Conservation (phyloP, 1,140 invertebrate species). For the Atta texana region DNA sequence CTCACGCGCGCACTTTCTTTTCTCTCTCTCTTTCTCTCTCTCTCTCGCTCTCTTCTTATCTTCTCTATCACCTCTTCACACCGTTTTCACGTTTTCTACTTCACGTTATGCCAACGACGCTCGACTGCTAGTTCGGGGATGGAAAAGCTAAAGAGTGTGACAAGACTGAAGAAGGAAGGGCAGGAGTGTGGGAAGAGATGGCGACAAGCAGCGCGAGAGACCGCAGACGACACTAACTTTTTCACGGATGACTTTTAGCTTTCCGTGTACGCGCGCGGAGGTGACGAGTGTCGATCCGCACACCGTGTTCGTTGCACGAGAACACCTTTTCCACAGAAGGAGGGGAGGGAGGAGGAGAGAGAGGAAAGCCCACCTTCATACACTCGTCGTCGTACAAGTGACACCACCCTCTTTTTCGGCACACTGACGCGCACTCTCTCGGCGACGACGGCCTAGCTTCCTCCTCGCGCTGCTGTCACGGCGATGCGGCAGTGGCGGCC, state of each 20-base stretch:
- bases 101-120: constrained; percentile 59
- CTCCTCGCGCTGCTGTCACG: constrained; percentile 38
- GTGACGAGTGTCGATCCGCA: constrained; percentile 10
- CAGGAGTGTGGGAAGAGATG: constrained; percentile 17
- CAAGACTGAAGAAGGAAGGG: neutral
- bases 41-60: neutral
- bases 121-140: constrained; percentile 39
- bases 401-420: constrained; percentile 51
- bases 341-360: neutral
- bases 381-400: constrained; percentile 8
- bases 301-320: neutral
- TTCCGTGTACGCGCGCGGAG: neutral
- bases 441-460: constrained; percentile 49
- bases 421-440: constrained; percentile 51
- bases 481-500: constrained; percentile 24
- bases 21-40: neutral
- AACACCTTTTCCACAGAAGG: neutral
- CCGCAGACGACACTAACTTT: neutral
- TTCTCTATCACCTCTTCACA: constrained; percentile 12
- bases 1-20: constrained; percentile 52
- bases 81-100: constrained; percentile 11
- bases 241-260: neutral
- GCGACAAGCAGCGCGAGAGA: constrained; percentile 27
- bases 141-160: neutral
- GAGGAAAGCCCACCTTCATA: neutral